Base-by-base conservation (phyloP, 2,113 vertebrate species). In the Peromyscus leucopus region DNA sequence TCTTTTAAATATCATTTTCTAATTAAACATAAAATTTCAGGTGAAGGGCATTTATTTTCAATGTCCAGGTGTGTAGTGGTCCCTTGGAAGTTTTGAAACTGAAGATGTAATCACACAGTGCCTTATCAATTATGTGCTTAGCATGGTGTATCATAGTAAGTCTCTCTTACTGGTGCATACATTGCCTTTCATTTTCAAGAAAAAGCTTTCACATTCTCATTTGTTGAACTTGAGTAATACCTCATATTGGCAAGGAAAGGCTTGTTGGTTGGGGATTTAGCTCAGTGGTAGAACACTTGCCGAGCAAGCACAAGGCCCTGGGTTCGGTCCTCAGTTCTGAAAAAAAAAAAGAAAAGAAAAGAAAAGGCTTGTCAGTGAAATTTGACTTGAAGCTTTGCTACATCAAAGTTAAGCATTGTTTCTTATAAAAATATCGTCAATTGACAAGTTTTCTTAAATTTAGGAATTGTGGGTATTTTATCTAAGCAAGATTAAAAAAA, bases 1-100 rank as follows among this genome's bases (percentile, higher is more conserved):
- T 12, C 16, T 94, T 91, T 90, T 69, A 90, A 65, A 74, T 79
- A 91, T 78, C 16, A 90, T 80, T 93, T 97, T 91, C 57, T 71
- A 91, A 95, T 95, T 90, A 90, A 92, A 85, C 84, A 42, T 71
- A 85, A 71, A 82, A 92, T 79, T 63, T 59, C 93, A 92, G 33
- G 24, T 91, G 75, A 95, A 94, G 78, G 16, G 67, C 74, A 79
- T n/a, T 74, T 7, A 63, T 59, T 5, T 7, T 46, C 39, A 42
- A 61, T 71, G 31, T 19, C 0, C 39, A 85, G 8, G 21, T 91
- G 71, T 75, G 90, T 67, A 76, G 16, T n/a, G 71, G 24, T 7
- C 42, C 89, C 15, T 86, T 74, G 46, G 48, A 26, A 57, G 26
- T 96, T 93, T 57, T 65, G 22, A 92, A 92, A 51, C 55, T 63